Base-by-base conservation (phyloP, 2,888 invertebrate genomes). In the Stenotaenia linearis region DNA sequence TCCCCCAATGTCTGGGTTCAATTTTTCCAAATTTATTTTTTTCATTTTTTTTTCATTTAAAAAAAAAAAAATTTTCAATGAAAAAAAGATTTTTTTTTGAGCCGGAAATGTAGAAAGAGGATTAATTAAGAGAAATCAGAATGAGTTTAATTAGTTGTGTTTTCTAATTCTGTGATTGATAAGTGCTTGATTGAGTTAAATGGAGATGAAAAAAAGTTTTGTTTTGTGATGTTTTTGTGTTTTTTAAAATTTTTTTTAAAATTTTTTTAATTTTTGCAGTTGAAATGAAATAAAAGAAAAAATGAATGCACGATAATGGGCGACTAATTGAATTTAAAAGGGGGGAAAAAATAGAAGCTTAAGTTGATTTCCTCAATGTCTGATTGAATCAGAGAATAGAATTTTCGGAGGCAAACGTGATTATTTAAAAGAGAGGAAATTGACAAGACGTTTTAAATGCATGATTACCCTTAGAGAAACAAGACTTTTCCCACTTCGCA, bases 351-450 rank as follows among this genome's bases (percentile, higher is more conserved):
- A 61, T 61, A 25, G 28, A 61, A 61, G 61, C 61, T 61, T 61
- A 61, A 25, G 61, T 25, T 61, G 61, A 61, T 61, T 61, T 61
- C 61, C 61, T 61, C 23, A 61, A 25, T 61, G 61, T 61, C 61
- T 25, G 61, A 61, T 61, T 61, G 9, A 61, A 61, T 61, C 61
- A 61, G 61, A 61, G 61, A 61, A 61, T 25, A 23, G 61, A 61
- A 61, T 61, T 61, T 61, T 61, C 61, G 28, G 61, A 61, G 61
- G 28, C 61, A 61, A 61, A 61, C 23, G 61, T 61, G 23, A 25
- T 61, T 61, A 61, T 61, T 61, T 25, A 61, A 25, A 25, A 61
- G 61, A 61, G 61, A 61, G 23, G 61, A 61, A 61, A 25, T 25
- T 61, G 61, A 61, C 28, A 25, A 25, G 61, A 15, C 7, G 28